Base-by-base conservation (phyloP, 2,797 vertebrate genomes). In the Danio kyathit region DNA sequence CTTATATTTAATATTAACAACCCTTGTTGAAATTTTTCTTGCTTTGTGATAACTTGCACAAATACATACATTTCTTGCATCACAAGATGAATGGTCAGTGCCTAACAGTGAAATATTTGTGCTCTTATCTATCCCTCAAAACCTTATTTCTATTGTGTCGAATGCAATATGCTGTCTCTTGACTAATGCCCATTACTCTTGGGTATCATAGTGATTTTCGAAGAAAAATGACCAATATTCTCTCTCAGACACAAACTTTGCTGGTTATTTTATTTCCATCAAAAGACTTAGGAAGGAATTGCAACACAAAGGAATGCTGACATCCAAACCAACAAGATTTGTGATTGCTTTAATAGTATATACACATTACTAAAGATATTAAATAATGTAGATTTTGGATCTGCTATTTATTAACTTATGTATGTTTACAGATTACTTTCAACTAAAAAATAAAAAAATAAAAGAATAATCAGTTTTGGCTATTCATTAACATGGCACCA, bases 141-240 rank as follows among this genome's bases (percentile, higher is more conserved):
- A 14, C 61, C 17, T 44, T 14, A 44, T 44, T 76, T 43, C 4
- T 9, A 1, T 65, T 65, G 49, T 65, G 17, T 54, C 19, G 54
- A 54, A 44, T 54, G 3, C 5, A 74, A 17, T 40, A 60, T 76
- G 44, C 16, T 14, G 14, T 76, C 51, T 65, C 4, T n/a, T 44
- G 40, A 54, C 40, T 64, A 75, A 64, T 75, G 60, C 21, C 38
- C 46, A 64, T 40, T 75, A 17, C 17, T 21, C 12, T 64, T 52
- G 2, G 9, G 12, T 70, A 54, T 38, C 3, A 14, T 10, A 70
- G 44, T 52, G 67, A 14, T 52, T 70, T 38, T 13, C 3, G 40
- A 5, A 2, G 16, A 6, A 40, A 52, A 61, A 52, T 11, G 4
- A n/a, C 21, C 29, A 12, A 52, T 41, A 41, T 71, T n/a, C 10